phyloP scores from a whole-genome alignment of 1,140 invertebrate species.

The Drosophila kohkoa region DNA sequence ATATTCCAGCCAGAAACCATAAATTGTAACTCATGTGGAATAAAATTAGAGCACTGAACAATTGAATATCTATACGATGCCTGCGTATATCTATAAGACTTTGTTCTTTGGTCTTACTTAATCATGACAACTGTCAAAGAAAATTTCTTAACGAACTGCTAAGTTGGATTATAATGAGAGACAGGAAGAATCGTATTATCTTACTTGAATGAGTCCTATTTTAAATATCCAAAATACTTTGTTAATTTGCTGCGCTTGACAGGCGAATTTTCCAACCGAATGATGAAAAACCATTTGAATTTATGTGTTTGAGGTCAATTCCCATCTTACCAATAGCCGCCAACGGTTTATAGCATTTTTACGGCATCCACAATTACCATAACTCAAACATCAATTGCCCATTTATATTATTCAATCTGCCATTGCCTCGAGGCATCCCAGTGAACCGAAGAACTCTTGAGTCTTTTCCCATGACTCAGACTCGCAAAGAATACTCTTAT shows the following conservation, averaged over 20 bases:
- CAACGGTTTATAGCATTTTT: conserved; percentile 65
- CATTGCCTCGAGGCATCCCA: conserved; percentile 47
- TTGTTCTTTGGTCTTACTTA: neutral
- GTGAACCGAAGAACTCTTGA: conserved; percentile 20
- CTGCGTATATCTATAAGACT: neutral
- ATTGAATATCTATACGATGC: neutral
- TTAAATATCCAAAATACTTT: neutral
- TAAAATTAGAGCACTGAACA: neutral
- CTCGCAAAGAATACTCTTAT: conserved; percentile 17
- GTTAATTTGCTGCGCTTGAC: neutral
- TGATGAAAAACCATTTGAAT: conserved; percentile 11
- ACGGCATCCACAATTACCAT: conserved; percentile 67
- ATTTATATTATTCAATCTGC: conserved; percentile 65
- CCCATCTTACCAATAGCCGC: neutral
- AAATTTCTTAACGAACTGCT: neutral
- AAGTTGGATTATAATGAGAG: neutral
- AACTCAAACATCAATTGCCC: conserved; percentile 63
- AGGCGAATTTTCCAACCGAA: conserved; percentile 4
- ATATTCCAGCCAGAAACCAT: neutral
- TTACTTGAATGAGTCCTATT: neutral
- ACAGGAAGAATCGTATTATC: conserved; percentile 3
- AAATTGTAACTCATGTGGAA: conserved; percentile 1
- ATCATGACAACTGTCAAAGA: conserved; percentile 12
- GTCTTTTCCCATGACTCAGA: conserved; percentile 71
- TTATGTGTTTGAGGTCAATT: conserved; percentile 28